Evolutionary conservation across 2,797 vertebrate species (phyloP).

Genomic region (Fundulus diaphanus): DNA sequence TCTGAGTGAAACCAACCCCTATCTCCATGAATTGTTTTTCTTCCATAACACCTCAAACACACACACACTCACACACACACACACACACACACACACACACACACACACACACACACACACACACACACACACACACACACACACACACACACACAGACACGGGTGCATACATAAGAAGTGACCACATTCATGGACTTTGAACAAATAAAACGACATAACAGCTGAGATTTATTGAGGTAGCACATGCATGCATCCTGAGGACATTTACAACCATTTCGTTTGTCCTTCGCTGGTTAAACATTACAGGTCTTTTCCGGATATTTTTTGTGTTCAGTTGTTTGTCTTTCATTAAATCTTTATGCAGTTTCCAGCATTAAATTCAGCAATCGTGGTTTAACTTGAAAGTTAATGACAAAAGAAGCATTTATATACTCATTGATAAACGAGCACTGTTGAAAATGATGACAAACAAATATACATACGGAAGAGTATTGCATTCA

Average conservation of each 20-base stretch:
- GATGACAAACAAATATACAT: neutral
- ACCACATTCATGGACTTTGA: conserved; percentile 46
- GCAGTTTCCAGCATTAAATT: neutral
- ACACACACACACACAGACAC: conserved; percentile 22
- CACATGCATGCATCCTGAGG: conserved; percentile 9
- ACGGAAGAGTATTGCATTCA: too few species aligned
- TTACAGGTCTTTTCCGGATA: neutral
- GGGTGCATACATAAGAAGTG: conserved; percentile 13
- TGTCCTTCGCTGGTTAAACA: conserved; percentile 7
- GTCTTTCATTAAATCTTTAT: neutral
- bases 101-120: conserved; percentile 24
- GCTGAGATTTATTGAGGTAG: conserved; percentile 26
- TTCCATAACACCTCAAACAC: conserved; percentile 58
- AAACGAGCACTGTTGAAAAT: neutral
- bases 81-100: conserved; percentile 7
- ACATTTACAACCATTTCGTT: neutral
- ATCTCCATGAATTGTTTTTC: conserved; percentile 34
- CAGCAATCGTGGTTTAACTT: neutral
- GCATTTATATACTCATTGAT: neutral
- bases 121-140: conserved; percentile 1
- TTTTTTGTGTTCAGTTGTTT: neutral
- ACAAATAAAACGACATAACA: conserved; percentile 9
- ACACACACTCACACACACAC: conserved; percentile 3
- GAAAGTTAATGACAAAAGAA: neutral
- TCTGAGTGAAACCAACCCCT: conserved; percentile 5